Percentiles rank a stretch among this genome's conserved stretches.
Evolutionary conservation across 92 coral and sea anemone genomes (phyloP).

Genomic region (Heliopora coerulea): DNA sequence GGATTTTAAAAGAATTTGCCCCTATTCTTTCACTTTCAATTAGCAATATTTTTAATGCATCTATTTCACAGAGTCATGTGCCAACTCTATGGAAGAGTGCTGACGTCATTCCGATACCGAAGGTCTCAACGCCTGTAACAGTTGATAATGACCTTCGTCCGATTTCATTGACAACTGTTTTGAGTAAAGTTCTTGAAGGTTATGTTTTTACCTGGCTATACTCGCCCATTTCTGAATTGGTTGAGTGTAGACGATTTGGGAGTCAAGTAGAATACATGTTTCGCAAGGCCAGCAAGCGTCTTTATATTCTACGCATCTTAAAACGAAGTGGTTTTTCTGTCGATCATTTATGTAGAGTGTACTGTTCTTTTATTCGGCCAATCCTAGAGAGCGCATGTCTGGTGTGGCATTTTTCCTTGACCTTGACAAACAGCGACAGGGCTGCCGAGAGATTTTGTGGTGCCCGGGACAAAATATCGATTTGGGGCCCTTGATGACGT

Average conservation of each 20-base stretch:
- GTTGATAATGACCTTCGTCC: constrained; percentile 54
- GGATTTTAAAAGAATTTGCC: constrained; percentile 47
- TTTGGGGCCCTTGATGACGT: too few relatives aligned
- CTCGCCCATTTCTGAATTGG: constrained; percentile 17
- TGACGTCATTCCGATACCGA: constrained; percentile 48
- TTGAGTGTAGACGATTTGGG: constrained; percentile 37
- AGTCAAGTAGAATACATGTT: too few relatives aligned
- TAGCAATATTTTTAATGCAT: constrained; percentile 43
- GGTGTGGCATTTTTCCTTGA: too few relatives aligned
- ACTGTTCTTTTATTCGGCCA: too few relatives aligned
- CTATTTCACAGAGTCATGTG: constrained; percentile 41
- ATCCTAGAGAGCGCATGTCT: too few relatives aligned
- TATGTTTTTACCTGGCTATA: constrained; percentile 28
- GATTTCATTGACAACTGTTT: constrained; percentile 51
- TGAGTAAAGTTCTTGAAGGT: constrained; percentile 4
- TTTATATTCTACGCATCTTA: too few relatives aligned
- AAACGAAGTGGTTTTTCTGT: not conserved
- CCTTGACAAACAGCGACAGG: not conserved
- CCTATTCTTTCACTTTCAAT: constrained; percentile 33
- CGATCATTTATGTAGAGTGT: too few relatives aligned
- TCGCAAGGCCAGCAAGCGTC: too few relatives aligned
- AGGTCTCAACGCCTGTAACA: constrained; percentile 47
- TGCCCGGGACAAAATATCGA: too few relatives aligned
- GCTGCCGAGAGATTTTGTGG: too few relatives aligned
- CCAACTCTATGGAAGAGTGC: constrained; percentile 56